Conservation (phyloP, 2,888 invertebrate species). For the Leptopilina syphax region DNA sequence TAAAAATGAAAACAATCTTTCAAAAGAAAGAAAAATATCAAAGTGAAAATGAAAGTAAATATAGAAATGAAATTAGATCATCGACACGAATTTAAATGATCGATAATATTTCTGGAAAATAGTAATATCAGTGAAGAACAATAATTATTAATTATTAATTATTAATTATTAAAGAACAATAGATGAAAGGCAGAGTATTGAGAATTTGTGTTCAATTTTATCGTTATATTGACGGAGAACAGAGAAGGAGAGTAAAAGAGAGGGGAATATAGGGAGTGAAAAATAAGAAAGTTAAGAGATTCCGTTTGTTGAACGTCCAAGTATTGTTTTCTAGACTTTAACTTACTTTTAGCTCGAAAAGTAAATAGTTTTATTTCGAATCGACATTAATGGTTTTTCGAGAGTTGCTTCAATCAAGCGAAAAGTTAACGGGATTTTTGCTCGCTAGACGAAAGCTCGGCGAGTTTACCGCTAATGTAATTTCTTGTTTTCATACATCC, state of each 20-base stretch:
- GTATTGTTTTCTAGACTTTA: constrained; percentile 23
- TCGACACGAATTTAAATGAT: too few relatives aligned
- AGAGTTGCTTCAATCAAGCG: constrained; percentile 36
- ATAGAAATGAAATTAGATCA: too few relatives aligned
- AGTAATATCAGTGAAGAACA: too few relatives aligned
- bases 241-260: neutral
- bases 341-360: constrained; percentile 23
- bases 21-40: too few relatives aligned
- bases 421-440: constrained; percentile 39
- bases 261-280: neutral
- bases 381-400: constrained; percentile 41
- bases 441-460: constrained; percentile 20
- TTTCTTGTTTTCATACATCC: constrained; percentile 41
- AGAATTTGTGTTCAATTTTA: neutral
- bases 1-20: too few relatives aligned
- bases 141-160: too few relatives aligned
- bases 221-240: too few relatives aligned
- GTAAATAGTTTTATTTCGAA: constrained; percentile 41
- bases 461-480: constrained; percentile 38
- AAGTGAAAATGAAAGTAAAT: too few relatives aligned
- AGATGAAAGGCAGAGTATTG: too few relatives aligned
- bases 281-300: constrained; percentile 19
- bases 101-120: too few relatives aligned
- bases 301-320: constrained; percentile 12
- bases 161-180: too few relatives aligned